Base-by-base conservation (phyloP, 2,888 invertebrate genomes). In the Drosophila atripex region DNA sequence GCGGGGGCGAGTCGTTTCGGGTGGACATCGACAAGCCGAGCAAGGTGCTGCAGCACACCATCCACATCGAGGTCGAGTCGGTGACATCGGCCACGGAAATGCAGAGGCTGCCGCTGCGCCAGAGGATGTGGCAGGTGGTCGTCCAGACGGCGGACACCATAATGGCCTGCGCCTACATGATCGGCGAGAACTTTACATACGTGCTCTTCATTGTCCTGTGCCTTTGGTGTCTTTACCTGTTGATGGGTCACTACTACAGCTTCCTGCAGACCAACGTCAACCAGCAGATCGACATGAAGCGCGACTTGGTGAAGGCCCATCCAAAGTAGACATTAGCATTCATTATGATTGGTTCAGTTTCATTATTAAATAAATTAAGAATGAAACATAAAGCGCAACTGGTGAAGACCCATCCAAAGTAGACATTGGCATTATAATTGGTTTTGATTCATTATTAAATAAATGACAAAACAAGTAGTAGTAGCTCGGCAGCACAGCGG, bases 61-160 rank as follows among this genome's bases (percentile, higher is more conserved):
- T 90, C 41, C 80, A 80, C 49, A 89, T 89, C 30, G 88, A 89
- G 14, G 79, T 84, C 4, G 79, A 80, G 16, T 73, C 89, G 23
- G 68, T 72, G 3, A 77, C 78, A 3, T 80, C 89, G 8, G 16
- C 72, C 0, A 75, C 78, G 1, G 80, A 71, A 1, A 30, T 83
- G 51, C 68, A 71, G 0, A 77, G 89, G 3, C 61, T 79, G 0
- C 79, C 89, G 0, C 57, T 82, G 18, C 50, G 57, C 1, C 65
- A 76, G 7, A 85, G 89, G 2, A 41, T 89, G 45, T 78, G 79
- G 85, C 59, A 73, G 11, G 74, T 86, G 8, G 6, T 86, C 0
- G 30, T 72, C 25, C 78, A 87, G 16, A 54, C 76, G 2, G 73
- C 75, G 14, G 69, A 76, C 3, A 65, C 88, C 0, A 0, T 84